Evolutionary conservation across 2,797 vertebrate species (phyloP).

Genomic region (Nyctalus aviator): DNA sequence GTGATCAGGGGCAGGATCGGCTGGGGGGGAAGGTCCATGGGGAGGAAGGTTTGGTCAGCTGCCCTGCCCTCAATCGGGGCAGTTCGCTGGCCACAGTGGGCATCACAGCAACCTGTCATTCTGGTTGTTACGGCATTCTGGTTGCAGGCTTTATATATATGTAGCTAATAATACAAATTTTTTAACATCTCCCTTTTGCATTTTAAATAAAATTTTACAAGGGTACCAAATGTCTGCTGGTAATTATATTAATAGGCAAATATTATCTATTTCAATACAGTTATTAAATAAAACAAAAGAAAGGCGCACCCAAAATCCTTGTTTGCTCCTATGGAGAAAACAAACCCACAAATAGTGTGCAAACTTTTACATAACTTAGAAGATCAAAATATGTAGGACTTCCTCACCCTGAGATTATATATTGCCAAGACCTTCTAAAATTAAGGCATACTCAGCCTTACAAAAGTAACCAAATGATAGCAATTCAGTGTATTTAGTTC

Average conservation of each 20-base stretch:
- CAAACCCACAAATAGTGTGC: neutral
- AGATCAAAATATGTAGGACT: neutral
- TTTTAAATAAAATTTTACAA: constrained; percentile 39
- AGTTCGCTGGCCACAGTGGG: no score
- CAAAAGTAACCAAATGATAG: neutral
- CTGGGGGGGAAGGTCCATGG: no score
- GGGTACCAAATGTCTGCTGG: neutral
- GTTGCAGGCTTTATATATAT: neutral
- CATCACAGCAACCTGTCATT: no score
- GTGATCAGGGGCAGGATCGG: no score
- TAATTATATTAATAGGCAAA: neutral
- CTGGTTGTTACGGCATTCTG: no score
- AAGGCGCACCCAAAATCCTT: neutral
- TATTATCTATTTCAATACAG: neutral
- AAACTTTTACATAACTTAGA: neutral
- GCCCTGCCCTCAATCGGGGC: no score
- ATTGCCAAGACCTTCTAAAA: neutral
- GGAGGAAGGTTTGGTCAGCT: no score
- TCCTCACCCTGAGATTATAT: neutral
- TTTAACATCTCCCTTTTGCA: constrained; percentile 11
- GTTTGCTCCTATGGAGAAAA: constrained; percentile 16
- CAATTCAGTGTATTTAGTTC: constrained; percentile 16
- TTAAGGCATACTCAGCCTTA: neutral
- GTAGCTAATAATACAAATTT: neutral
- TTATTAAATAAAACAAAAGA: constrained; percentile 4